These are phyloP conservation scores for Eulemur rufifrons DNA, from an alignment of 2,113 vertebrate genomes.

Conservation along the genomic window DNA sequence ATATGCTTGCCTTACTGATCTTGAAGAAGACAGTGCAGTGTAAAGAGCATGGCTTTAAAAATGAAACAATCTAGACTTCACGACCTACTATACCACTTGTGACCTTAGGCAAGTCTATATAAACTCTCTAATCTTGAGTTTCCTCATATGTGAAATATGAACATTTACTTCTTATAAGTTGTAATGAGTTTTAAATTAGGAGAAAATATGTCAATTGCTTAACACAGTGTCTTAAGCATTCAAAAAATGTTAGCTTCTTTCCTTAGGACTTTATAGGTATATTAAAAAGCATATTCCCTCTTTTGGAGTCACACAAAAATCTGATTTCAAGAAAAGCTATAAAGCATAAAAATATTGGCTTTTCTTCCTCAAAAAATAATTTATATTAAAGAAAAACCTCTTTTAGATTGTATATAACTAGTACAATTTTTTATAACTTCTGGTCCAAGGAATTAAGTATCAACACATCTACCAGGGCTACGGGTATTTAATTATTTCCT, in stretches of 20 bases:
- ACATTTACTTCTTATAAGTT: neutral
- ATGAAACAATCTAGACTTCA: neutral
- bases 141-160: neutral
- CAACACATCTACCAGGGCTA: neutral
- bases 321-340: conserved; percentile 7
- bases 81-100: neutral
- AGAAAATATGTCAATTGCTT: neutral
- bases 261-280: neutral
- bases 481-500: neutral
- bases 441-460: neutral
- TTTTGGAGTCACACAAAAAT: conserved; percentile 40
- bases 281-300: neutral
- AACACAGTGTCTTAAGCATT: neutral
- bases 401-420: neutral
- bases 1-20: neutral
- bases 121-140: conserved; percentile 23
- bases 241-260: neutral
- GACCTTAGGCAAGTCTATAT: neutral
- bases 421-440: neutral
- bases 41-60: neutral
- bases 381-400: neutral
- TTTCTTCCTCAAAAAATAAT: neutral
- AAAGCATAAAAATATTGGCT: neutral
- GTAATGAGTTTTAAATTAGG: conserved; percentile 6
- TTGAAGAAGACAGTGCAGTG: neutral